These are phyloP conservation scores for human DNA, from an alignment of 2,113 vertebrate species.

Conservation along the genomic window GRCh38 chr15:43245501-43246000, in stretches of 20 bases:
- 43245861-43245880: background rate
- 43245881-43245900: no score
- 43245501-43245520: background rate
- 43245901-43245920: background rate
- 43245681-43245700: background rate
- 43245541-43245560: background rate
- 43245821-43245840: background rate
- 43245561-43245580: background rate
- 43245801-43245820: background rate
- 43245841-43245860: background rate
- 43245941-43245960: background rate
- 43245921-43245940: background rate
- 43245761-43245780: background rate
- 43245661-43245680: background rate
- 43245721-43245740: background rate
- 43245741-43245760: background rate
- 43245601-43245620: background rate
- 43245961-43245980: background rate
- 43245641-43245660: background rate
- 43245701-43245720: background rate
- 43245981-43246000: background rate
- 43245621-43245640: background rate
- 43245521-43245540: background rate
- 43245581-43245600: background rate
- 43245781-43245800: background rate